Evolutionary conservation across 2,797 vertebrate genomes (phyloP), one percentile per base, ranked within the genome.

Genomic region (Oreonectes daqikongensis): DNA sequence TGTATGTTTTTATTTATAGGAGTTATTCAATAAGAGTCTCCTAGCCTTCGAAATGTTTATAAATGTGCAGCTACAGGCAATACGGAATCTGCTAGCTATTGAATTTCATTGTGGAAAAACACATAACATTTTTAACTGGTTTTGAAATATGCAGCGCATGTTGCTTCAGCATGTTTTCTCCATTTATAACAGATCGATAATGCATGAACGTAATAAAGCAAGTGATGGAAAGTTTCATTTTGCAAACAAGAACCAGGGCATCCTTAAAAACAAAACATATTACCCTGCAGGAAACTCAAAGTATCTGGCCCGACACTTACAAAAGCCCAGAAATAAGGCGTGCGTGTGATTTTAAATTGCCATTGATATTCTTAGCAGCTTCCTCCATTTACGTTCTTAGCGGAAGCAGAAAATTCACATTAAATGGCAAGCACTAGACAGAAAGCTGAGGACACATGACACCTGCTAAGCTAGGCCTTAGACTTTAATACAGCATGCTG

Each of bases 381-480:
- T 2, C 22, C 20, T 26, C 22, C 48, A 75, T 76, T 76, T 40
- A 46, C 50, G 38, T 69, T 61, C 66, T 61, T 38, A 17, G 55
- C 8, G 50, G 57, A 69, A 61, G 66, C 66, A 40, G 55, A 69
- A 46, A 77, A 50, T 69, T 69, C 75, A 69, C 12, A 61, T 69
- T 69, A 40, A 61, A 69, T 69, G 30, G 55, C 28, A 50, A 28
- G 55, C 60, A 69, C 28, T 66, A 69, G 30, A 42, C 55, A 61
- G 32, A 69, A 15, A 52, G 55, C 66, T 52, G 66, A 52, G 32
- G 65, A 61, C 60, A 76, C 55, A 69, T 63, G 66, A 61, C 55
- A 69, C 66, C 66, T 77, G 75, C 66, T 69, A 77, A 77, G 42
- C 75, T 59, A 63, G 55, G 75, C 44, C 55, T 69, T 57, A 52